These are phyloP conservation scores for Salmo trutta DNA, from an alignment of 2,797 vertebrate species.

Conservation along the genomic window DNA sequence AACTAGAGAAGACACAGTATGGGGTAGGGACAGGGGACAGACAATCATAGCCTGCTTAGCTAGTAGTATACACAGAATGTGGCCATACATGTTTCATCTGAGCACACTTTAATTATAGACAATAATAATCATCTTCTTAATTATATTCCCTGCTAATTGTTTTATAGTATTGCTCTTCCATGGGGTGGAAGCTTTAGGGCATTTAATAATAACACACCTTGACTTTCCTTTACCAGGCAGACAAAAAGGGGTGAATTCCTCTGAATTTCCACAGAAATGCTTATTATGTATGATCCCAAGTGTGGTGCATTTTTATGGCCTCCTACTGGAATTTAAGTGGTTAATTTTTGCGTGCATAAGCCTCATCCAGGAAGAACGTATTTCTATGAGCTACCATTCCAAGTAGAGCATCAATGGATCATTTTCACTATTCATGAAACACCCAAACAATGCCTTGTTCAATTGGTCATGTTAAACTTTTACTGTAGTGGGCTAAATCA, in stretches of 20 bases:
- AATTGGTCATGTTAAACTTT: neutral
- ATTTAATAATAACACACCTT: slow-evolving; percentile 29
- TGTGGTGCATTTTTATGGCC: slow-evolving; percentile 12
- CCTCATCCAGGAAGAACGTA: too few relatives aligned
- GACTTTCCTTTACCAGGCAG: slow-evolving; percentile 26
- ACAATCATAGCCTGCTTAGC: neutral
- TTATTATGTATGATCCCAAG: slow-evolving; percentile 15
- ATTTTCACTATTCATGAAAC: neutral
- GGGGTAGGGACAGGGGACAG: neutral
- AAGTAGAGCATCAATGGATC: neutral
- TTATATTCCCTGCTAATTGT: slow-evolving; percentile 53
- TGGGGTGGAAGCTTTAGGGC: slow-evolving; percentile 44
- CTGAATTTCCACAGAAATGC: slow-evolving; percentile 26
- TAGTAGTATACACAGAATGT: neutral
- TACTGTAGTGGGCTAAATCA: neutral
- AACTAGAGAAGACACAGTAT: neutral
- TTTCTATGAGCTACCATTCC: neutral
- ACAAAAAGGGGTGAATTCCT: slow-evolving; percentile 26
- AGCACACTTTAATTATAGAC: slow-evolving; percentile 26
- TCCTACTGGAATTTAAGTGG: slow-evolving; percentile 1
- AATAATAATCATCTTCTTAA: slow-evolving; percentile 37
- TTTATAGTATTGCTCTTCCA: slow-evolving; percentile 33
- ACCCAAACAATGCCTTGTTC: neutral
- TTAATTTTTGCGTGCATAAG: neutral
- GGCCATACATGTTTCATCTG: neutral